A percentile compares a stretch with the other conserved stretches of the same genome.
Conservation (phyloP, 1,140 invertebrate genomes). For the Ceratosolen solmsi region DNA sequence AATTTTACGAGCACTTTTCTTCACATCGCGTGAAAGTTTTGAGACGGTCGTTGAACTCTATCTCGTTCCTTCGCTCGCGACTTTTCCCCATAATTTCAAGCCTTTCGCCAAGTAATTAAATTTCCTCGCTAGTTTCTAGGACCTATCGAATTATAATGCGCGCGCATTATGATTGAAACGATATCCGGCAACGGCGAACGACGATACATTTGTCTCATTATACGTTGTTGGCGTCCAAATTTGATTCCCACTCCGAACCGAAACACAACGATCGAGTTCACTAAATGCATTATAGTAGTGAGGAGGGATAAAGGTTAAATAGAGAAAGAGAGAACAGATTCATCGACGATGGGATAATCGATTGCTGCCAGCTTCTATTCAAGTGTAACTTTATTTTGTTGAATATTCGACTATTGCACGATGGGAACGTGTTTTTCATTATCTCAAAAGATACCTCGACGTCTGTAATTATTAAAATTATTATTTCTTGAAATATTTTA, state of each 20-base stretch:
- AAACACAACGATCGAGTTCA: background rate
- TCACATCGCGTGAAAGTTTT: slow-evolving; percentile 20
- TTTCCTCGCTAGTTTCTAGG: background rate
- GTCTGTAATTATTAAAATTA: no score
- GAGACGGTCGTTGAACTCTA: background rate
- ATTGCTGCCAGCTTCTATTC: background rate
- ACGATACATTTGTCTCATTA: background rate
- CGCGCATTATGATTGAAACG: no score
- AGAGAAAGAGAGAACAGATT: background rate
- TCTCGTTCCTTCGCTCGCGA: background rate
- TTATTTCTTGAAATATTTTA: no score
- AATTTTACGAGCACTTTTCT: slow-evolving; percentile 21
- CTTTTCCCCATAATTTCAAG: background rate
- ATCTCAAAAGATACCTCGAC: no score
- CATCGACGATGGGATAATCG: background rate
- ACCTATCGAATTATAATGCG: no score
- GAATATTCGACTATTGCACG: no score
- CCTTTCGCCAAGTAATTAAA: background rate
- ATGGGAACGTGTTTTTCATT: no score
- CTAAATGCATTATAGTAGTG: background rate
- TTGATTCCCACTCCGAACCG: background rate
- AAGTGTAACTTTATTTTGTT: background rate
- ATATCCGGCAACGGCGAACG: no score
- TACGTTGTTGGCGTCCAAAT: background rate
- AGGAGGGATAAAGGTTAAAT: background rate